These are phyloP conservation scores for Pica pica DNA, from an alignment of 2,113 vertebrate species.

Conservation along the genomic window DNA sequence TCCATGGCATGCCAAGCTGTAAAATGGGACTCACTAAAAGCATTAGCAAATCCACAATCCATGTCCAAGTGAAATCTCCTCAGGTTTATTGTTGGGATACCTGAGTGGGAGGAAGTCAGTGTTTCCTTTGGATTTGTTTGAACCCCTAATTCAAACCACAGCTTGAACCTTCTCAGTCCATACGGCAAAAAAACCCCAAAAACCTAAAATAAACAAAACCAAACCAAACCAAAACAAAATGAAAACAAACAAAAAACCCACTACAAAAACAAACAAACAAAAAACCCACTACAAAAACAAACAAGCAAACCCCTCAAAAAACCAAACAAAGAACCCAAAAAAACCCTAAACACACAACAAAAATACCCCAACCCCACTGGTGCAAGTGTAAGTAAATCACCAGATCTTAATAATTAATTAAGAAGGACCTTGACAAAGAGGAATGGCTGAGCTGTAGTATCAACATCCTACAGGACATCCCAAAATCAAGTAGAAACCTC, in stretches of 20 bases:
- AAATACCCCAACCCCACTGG: background rate
- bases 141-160: slow-evolving; percentile 14
- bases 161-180: background rate
- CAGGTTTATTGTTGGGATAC: slow-evolving; percentile 2
- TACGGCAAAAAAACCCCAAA: background rate
- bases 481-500: background rate
- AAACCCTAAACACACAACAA: background rate
- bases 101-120: background rate
- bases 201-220: background rate
- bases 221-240: background rate
- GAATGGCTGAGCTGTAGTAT: background rate
- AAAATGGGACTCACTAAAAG: background rate
- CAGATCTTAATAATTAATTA: background rate
- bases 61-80: background rate
- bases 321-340: background rate
- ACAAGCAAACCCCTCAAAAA: background rate
- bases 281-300: background rate
- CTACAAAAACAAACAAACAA: background rate
- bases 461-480: background rate
- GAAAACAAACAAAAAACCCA: background rate
- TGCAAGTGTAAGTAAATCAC: background rate
- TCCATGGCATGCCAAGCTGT: background rate
- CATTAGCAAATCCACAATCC: background rate
- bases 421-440: background rate
- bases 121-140: slow-evolving; percentile 9